Percentiles rank a stretch among this genome's conserved stretches.
These are phyloP conservation scores for Drosophila melanosoma DNA, from an alignment of 2,888 invertebrate genomes.

Conservation along the genomic window DNA sequence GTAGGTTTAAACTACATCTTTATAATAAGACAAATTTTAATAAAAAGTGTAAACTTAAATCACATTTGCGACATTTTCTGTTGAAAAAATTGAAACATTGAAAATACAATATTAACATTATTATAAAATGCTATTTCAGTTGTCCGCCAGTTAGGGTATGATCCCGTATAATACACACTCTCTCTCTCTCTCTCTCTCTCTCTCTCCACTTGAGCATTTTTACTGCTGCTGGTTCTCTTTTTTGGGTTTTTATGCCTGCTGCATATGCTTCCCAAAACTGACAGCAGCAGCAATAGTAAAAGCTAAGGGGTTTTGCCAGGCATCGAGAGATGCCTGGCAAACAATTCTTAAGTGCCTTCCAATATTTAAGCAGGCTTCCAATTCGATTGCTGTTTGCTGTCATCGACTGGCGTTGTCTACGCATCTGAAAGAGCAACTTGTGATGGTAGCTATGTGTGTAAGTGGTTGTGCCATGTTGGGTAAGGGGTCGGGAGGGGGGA, in stretches of 20 bases:
- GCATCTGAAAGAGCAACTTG: slow-evolving; percentile 51
- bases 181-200: neutral
- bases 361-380: slow-evolving; percentile 72
- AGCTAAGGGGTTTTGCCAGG: slow-evolving; percentile 54
- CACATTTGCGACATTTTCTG: neutral
- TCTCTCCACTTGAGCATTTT: neutral
- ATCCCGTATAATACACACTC: neutral
- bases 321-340: slow-evolving; percentile 57
- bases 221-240: slow-evolving; percentile 32
- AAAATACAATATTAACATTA: neutral
- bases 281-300: slow-evolving; percentile 30
- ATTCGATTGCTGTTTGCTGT: slow-evolving; percentile 72
- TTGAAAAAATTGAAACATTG: neutral
- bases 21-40: neutral
- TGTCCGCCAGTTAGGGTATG: slow-evolving; percentile 3
- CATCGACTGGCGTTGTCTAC: slow-evolving; percentile 67
- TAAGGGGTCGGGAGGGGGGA: neutral
- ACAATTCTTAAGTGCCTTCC: slow-evolving; percentile 72
- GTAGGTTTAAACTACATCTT: neutral
- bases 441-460: neutral
- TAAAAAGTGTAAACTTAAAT: neutral
- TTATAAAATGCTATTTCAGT: neutral
- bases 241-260: slow-evolving; percentile 56
- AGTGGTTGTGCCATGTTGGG: neutral
- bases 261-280: slow-evolving; percentile 41